Base-by-base conservation (phyloP, 2,113 vertebrate species). In the Chunga burmeisteri region DNA sequence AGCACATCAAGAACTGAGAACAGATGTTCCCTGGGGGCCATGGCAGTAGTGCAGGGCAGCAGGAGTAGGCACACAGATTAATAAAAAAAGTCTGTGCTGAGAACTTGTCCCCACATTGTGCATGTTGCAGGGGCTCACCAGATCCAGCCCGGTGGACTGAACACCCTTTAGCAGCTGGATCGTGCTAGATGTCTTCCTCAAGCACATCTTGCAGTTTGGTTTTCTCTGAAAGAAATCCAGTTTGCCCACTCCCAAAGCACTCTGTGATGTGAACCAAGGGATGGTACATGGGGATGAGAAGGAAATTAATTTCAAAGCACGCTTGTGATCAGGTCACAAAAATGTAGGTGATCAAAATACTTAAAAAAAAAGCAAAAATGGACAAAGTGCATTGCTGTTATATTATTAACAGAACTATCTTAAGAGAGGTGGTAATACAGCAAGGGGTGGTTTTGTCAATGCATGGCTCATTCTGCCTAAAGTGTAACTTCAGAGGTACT, bases 261-360 rank as follows among this genome's bases (percentile, higher is more conserved):
- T 87, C 66, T 34, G 2, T 73, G 30, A 40, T 67, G 18, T 36
- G 55, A 58, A 40, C 21, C 25, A 53, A 78, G 16, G 56, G 8
- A 4, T 0, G 0, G 30, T 27, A 10, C 2, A 0, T 86, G 40
- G 36, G 10, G 34, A 55, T 6, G 26, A 81, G 44, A 50, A 47
- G 26, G 49, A 81, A 71, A 63, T 65, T 75, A n/a, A 68, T 30
- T 77, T 47, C 40, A 82, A 75, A 75, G 19, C 11, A 55, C 38
- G 8, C 25, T 20, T 59, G 26, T 56, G 44, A 91, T 61, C 16
- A 55, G 38, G n/a, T 40, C 30, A 68, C 40, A 77, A 59, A 79
- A 85, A 46, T 59, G 42, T 29, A 67, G 27, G 12, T 16, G 10
- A 52, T 61, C 7, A 68, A 62, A 86, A 36, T 65, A 63, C 56